Evolutionary conservation across 2,113 vertebrate species (phyloP), one percentile per base, ranked within the genome.

Genomic region (Hyla sarda): DNA sequence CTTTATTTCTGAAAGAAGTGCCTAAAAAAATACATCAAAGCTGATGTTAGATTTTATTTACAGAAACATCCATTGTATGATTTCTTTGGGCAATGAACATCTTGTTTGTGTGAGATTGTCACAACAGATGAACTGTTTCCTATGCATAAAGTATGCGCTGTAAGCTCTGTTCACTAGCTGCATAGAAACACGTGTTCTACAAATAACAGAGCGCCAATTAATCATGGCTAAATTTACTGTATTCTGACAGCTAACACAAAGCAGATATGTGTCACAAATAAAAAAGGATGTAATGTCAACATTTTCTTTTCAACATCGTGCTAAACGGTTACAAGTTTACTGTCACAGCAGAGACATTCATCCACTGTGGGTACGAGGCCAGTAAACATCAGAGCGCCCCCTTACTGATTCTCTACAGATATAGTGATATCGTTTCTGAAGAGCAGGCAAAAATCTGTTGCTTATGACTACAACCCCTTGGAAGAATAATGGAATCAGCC

Each of bases 1-100:
- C 91, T 95, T 94, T 84, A 99, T 97, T 92, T 99, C 97, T 34
- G 97, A 97, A 87, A 99, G 90, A 48, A 99, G 92, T 90, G 95
- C 98, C 98, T 95, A 92, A 47, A 37, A 92, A 92, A 89, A 87
- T 87, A 88, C 93, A 88, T 1, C 90, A 88, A 47, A 92, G 83
- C 89, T 3, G 5, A 58, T 74, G 73, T 12, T 81, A 2, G 12
- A 52, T 76, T 56, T 84, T 54, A 82, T 81, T 90, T 87, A 88
- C 65, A 74, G 82, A 75, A 73, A 47, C 87, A 83, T 41, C 74
- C 37, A 28, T 71, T 23, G 21, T 34, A 72, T 58, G 25, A 72
- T 77, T 84, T 19, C 74, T 1, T 37, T 8, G 52, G 41, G 47
- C 45, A 30, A 60, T 84, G 82, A 84, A 75, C 54, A 62, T 54